These are phyloP conservation scores for Eumeta japonica DNA, from an alignment of 1,140 invertebrate genomes.

Conservation along the genomic window DNA sequence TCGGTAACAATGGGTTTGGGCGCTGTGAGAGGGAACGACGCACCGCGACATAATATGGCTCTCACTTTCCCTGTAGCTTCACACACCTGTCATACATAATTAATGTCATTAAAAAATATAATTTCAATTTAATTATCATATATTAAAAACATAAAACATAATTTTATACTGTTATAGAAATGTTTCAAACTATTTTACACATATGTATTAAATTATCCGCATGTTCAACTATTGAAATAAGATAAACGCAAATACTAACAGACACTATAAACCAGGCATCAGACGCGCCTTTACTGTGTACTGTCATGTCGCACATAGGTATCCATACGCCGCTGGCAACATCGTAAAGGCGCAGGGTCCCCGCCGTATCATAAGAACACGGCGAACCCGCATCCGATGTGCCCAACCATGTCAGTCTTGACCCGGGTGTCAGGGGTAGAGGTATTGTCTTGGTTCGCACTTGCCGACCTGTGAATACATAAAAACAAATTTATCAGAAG, in stretches of 20 bases:
- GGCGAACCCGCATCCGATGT: slow-evolving; percentile 77
- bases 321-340: slow-evolving; percentile 71
- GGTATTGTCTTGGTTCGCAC: slow-evolving; percentile 56
- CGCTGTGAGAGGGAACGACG: slow-evolving; percentile 80
- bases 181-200: not conserved
- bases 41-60: slow-evolving; percentile 84
- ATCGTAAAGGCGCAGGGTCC: slow-evolving; percentile 66
- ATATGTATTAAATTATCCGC: not conserved
- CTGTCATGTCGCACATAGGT: slow-evolving; percentile 71
- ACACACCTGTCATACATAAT: slow-evolving; percentile 69
- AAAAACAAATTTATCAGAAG: not conserved
- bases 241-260: slow-evolving; percentile 22
- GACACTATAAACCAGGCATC: slow-evolving; percentile 50
- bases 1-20: slow-evolving; percentile 81
- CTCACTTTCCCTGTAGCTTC: slow-evolving; percentile 76
- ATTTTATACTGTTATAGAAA: not conserved
- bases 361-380: slow-evolving; percentile 67
- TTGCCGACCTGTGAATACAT: slow-evolving; percentile 24
- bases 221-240: not conserved
- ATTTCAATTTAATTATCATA: too few species aligned
- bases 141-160: slow-evolving; percentile 10
- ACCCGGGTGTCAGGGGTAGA: slow-evolving; percentile 70
- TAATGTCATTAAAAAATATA: slow-evolving; percentile 4
- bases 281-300: slow-evolving; percentile 60
- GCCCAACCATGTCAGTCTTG: slow-evolving; percentile 78